phyloP scores from a whole-genome alignment of 1,140 invertebrate species.

The Penaeus indicus region DNA sequence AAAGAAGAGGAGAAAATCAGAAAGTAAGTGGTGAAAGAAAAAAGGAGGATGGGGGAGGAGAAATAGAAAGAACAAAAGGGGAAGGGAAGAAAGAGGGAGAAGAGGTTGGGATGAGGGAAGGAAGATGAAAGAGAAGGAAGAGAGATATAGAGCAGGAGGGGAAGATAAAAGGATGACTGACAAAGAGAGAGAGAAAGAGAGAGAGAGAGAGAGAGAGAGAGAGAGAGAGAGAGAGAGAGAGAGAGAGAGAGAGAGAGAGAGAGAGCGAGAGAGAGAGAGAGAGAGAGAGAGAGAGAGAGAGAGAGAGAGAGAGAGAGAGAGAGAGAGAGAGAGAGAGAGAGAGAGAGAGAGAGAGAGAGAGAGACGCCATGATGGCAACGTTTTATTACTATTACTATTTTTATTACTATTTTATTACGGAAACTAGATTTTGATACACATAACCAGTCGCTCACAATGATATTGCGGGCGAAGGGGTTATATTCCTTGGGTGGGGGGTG shows the following conservation, averaged over 20 bases:
- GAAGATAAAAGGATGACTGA: conserved; percentile 13
- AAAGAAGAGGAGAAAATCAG: not conserved
- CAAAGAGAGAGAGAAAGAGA: conserved; percentile 1
- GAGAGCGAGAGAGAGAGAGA: not conserved
- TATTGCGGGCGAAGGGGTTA: no score
- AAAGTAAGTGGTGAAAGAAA: not conserved
- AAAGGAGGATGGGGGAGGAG: not conserved
- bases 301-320: not conserved
- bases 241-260: not conserved
- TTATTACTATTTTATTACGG: no score
- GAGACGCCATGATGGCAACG: not conserved
- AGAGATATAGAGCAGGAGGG: not conserved
- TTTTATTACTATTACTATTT: no score
- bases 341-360: not conserved
- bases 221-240: not conserved
- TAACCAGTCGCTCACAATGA: no score
- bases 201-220: no score
- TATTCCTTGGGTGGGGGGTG: no score
- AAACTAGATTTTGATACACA: no score
- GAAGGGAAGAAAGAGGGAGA: not conserved
- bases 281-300: not conserved
- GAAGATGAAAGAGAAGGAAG: conserved; percentile 34
- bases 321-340: no score
- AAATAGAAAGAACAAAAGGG: not conserved
- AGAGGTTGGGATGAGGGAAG: conserved; percentile 4